Evolutionary conservation across 2,888 invertebrate genomes (phyloP).

Genomic region (Agrotis puta): DNA sequence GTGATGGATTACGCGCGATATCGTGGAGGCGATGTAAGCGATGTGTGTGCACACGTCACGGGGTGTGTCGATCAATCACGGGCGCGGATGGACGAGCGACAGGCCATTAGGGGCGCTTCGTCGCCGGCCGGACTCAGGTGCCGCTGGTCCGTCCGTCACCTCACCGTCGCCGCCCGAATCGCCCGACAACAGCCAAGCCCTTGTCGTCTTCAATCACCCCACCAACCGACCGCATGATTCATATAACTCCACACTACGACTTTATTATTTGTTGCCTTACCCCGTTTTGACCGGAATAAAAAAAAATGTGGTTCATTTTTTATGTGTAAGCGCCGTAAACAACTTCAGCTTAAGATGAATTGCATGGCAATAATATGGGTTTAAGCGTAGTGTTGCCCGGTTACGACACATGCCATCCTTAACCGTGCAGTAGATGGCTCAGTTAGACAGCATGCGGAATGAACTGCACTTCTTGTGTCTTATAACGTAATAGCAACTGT

Average conservation of each 20-base stretch:
- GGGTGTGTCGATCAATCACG: constrained; percentile 89
- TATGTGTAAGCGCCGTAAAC: neutral
- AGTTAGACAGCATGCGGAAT: constrained; percentile 62
- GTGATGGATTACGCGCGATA: constrained; percentile 85
- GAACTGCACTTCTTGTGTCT: constrained; percentile 58
- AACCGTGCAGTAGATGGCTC: constrained; percentile 51
- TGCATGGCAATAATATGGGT: constrained; percentile 69
- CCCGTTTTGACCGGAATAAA: constrained; percentile 14
- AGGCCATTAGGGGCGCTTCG: constrained; percentile 86
- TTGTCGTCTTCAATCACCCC: constrained; percentile 78
- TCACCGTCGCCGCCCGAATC: constrained; percentile 53
- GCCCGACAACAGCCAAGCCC: constrained; percentile 66
- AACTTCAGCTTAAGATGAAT: constrained; percentile 67
- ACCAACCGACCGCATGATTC: constrained; percentile 73
- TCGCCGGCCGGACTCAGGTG: constrained; percentile 81
- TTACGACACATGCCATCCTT: constrained; percentile 67
- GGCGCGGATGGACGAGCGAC: constrained; percentile 86
- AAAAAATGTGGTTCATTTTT: constrained; percentile 2
- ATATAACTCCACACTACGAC: constrained; percentile 61
- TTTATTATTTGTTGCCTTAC: constrained; percentile 55
- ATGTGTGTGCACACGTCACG: constrained; percentile 84
- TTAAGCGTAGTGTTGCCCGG: constrained; percentile 64
- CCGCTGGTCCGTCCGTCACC: constrained; percentile 68
- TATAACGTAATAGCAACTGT: constrained; percentile 47
- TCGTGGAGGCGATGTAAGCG: constrained; percentile 80